Conservation (phyloP, 2,888 invertebrate genomes). For the Cheilosia vernalis region DNA sequence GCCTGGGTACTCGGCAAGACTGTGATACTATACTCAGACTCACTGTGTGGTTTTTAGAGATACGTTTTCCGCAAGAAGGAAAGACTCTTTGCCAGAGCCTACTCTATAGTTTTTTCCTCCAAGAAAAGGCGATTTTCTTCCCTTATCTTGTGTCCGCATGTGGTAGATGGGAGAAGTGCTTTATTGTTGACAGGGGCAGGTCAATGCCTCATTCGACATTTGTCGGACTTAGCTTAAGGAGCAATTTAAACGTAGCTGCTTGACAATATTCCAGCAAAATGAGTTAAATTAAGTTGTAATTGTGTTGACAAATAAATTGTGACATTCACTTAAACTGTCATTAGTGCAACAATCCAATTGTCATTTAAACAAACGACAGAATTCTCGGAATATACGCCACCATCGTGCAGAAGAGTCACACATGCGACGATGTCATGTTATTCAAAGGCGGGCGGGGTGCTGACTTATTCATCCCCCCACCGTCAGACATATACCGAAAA, state of each 20-base stretch:
- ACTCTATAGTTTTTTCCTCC: conserved; percentile 46
- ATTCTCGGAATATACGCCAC: conserved; percentile 11
- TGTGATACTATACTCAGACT: conserved; percentile 32
- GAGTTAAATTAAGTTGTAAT: conserved; percentile 61
- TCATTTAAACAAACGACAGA: conserved; percentile 61
- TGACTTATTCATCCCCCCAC: not conserved
- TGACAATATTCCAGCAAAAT: conserved; percentile 47
- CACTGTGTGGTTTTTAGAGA: conserved; percentile 58
- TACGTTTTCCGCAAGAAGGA: conserved; percentile 40
- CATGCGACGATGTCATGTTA: conserved; percentile 40
- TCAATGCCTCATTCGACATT: conserved; percentile 65
- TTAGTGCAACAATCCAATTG: conserved; percentile 68
- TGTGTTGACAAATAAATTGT: conserved; percentile 57
- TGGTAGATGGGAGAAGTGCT: conserved; percentile 48
- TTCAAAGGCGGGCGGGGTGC: not conserved
- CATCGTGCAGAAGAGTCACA: conserved; percentile 56
- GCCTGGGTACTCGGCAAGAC: conserved; percentile 26
- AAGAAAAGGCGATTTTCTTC: conserved; percentile 62
- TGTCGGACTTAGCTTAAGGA: conserved; percentile 65
- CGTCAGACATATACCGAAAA: conserved; percentile 27
- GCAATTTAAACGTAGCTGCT: conserved; percentile 45
- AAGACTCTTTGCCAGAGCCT: conserved; percentile 48
- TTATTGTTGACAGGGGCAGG: conserved; percentile 58
- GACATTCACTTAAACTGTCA: conserved; percentile 70
- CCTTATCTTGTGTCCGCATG: conserved; percentile 65